Evolutionary conservation across 1,140 invertebrate genomes (phyloP).

Genomic region (Magallana gigas): DNA sequence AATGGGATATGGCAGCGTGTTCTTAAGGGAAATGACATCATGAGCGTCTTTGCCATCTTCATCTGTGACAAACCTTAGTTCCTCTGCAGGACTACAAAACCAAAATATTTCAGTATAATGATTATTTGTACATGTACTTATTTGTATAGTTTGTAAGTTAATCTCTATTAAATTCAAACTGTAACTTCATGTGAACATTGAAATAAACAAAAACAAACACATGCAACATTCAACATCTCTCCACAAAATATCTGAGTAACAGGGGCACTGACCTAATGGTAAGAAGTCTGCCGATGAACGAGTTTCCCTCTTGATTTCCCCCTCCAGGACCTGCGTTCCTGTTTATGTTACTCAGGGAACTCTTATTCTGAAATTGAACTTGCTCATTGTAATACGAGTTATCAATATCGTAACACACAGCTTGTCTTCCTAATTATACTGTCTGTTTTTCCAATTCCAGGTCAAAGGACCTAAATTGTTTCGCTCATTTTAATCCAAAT

Average conservation of each 20-base stretch:
- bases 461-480: too few relatives aligned
- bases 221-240: too few relatives aligned
- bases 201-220: too few relatives aligned
- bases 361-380: background rate
- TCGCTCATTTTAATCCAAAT: too few relatives aligned
- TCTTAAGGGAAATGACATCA: conserved; percentile 82
- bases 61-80: conserved; percentile 68
- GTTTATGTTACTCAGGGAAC: conserved; percentile 12
- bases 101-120: too few relatives aligned
- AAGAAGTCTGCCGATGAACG: conserved; percentile 5
- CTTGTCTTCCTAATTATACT: too few relatives aligned
- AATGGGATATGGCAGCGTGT: conserved; percentile 84
- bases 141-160: background rate
- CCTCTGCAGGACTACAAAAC: conserved; percentile 71
- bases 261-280: background rate
- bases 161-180: background rate
- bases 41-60: conserved; percentile 64
- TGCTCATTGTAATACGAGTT: too few relatives aligned
- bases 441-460: too few relatives aligned
- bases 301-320: background rate
- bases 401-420: too few relatives aligned
- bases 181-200: too few relatives aligned
- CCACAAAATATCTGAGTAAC: too few relatives aligned
- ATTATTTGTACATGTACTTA: too few relatives aligned
- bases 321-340: background rate